Evolutionary conservation across 2,888 invertebrate genomes (phyloP).

Genomic region (Epinotia ramella): DNA sequence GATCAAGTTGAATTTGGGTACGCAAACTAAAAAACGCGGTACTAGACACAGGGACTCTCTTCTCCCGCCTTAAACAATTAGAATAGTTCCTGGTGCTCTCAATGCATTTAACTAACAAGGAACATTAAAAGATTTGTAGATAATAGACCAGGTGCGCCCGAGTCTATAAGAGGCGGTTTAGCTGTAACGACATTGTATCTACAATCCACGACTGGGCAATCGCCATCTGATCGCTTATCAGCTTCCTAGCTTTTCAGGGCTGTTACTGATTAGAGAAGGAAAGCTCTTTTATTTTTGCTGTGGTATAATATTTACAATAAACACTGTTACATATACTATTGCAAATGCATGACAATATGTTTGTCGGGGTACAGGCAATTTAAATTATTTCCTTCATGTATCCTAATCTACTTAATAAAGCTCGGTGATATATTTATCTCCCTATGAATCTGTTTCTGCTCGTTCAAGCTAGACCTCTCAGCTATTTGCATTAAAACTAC

Average conservation of each 20-base stretch:
- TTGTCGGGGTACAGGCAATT: too few species aligned
- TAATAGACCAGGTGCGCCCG: slow-evolving; percentile 37
- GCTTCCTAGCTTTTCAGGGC: slow-evolving; percentile 37
- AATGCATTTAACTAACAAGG: slow-evolving; percentile 14
- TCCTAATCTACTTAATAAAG: too few species aligned
- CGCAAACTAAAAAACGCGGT: not conserved
- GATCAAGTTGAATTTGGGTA: not conserved
- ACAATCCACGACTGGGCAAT: slow-evolving; percentile 39
- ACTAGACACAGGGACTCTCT: not conserved
- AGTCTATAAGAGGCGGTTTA: slow-evolving; percentile 32
- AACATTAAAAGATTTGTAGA: slow-evolving; percentile 27
- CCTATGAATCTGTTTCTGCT: too few species aligned
- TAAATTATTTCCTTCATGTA: too few species aligned
- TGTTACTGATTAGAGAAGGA: slow-evolving; percentile 6
- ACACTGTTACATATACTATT: too few species aligned
- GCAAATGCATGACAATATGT: too few species aligned
- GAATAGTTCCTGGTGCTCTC: not conserved
- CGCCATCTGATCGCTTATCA: slow-evolving; percentile 38
- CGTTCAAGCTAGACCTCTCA: too few species aligned
- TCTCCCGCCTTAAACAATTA: not conserved
- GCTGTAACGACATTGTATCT: slow-evolving; percentile 40
- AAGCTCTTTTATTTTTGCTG: not conserved
- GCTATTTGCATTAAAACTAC: too few species aligned
- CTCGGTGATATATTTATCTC: too few species aligned
- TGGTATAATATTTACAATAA: not conserved